phyloP scores from a whole-genome alignment of 2,888 invertebrate species.

The Lycophotia porphyrea region DNA sequence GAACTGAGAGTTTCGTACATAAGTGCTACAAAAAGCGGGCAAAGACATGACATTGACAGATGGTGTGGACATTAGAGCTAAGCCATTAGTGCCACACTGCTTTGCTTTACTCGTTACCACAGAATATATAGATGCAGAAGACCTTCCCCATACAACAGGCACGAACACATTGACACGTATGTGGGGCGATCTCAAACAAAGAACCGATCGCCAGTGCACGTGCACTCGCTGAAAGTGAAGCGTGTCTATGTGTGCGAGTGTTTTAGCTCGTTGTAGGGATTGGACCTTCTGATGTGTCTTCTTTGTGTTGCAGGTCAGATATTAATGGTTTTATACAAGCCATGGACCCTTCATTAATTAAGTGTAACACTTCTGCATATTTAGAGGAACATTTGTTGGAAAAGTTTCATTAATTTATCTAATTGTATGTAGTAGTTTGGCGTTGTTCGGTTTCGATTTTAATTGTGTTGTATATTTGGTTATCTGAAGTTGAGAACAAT shows the following conservation, averaged over 20 bases:
- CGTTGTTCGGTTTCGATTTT: constrained; percentile 28
- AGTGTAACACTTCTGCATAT: constrained; percentile 65
- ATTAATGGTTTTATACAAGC: constrained; percentile 76
- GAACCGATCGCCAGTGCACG: not conserved
- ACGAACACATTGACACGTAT: not conserved
- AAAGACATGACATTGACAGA: constrained; percentile 85
- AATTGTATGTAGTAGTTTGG: constrained; percentile 30
- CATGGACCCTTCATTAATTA: constrained; percentile 63
- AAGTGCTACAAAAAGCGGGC: constrained; percentile 84
- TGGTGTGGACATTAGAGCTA: constrained; percentile 82
- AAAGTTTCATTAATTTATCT: constrained; percentile 47
- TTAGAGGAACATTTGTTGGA: constrained; percentile 47
- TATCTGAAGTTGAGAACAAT: not conserved
- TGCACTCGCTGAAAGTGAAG: not conserved
- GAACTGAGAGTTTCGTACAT: constrained; percentile 68
- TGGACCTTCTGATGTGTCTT: constrained; percentile 4
- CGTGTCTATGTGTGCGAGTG: not conserved
- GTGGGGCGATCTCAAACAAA: not conserved
- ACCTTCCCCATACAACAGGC: too few species aligned
- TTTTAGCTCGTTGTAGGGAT: not conserved
- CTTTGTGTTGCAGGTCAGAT: constrained; percentile 57
- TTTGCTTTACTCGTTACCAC: constrained; percentile 76
- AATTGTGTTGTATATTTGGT: constrained; percentile 3
- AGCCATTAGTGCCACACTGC: constrained; percentile 82
- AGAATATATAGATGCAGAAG: constrained; percentile 11